Evolutionary conservation across 1,140 invertebrate genomes (phyloP).

Genomic region (Drosophila kanapiae): DNA sequence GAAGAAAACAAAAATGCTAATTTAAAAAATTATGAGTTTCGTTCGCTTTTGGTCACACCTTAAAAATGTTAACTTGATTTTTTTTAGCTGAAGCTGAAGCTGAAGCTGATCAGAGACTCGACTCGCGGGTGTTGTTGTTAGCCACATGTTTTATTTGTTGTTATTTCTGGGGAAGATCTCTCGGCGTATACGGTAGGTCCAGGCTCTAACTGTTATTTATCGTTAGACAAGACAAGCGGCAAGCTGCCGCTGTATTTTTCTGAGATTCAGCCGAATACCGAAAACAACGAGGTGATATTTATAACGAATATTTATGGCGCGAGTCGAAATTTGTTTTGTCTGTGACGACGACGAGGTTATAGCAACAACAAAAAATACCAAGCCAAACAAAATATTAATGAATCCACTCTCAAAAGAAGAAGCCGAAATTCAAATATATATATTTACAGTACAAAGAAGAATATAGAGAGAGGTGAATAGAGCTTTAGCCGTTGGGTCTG

Average conservation of each 20-base stretch:
- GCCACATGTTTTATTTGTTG: slow-evolving; percentile 17
- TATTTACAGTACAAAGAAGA: slow-evolving; percentile 10
- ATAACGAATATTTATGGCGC: slow-evolving; percentile 73
- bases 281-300: slow-evolving; percentile 64
- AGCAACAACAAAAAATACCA: slow-evolving; percentile 3
- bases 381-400: slow-evolving; percentile 15
- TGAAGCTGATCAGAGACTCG: slow-evolving; percentile 30
- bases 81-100: slow-evolving; percentile 1
- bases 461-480: slow-evolving; percentile 3
- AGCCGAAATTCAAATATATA: slow-evolving; percentile 23
- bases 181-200: slow-evolving; percentile 76
- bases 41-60: slow-evolving; percentile 84
- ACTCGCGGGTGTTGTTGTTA: slow-evolving; percentile 5
- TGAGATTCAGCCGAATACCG: slow-evolving; percentile 19
- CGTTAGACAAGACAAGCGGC: slow-evolving; percentile 80
- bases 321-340: slow-evolving; percentile 43
- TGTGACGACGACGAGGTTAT: slow-evolving; percentile 32
- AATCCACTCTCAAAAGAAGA: slow-evolving; percentile 2
- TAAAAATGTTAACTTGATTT: slow-evolving; percentile 69
- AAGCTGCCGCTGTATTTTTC: slow-evolving; percentile 57
- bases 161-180: slow-evolving; percentile 29
- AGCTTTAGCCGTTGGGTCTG: slow-evolving; percentile 2
- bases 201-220: slow-evolving; percentile 82
- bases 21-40: slow-evolving; percentile 85
- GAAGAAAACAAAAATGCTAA: slow-evolving; percentile 77